Base-by-base conservation (phyloP, 2,113 vertebrate species). In the Hucho hucho region DNA sequence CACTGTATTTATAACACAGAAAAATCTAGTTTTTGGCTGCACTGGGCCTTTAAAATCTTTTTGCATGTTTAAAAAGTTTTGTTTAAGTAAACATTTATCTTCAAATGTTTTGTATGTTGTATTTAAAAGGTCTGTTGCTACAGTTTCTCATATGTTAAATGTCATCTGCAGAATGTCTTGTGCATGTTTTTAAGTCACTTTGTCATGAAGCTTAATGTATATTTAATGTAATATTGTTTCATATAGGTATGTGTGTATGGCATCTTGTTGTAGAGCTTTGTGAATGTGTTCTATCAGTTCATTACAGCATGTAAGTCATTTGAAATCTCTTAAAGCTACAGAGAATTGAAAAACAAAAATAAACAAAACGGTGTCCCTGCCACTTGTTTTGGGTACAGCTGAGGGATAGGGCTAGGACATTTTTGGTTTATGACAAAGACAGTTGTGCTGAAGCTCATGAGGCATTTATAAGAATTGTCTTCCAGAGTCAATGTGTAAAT, bases 31-130 rank as follows among this genome's bases (percentile, higher is more conserved):
- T 43, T 43, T 43, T 43, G 37, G 2, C 37, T 43, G 37, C 9
- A 2, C 37, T 43, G 37, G 37, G 11, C 37, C 37, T 11, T 43
- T 43, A 56, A 56, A 56, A 20, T 83, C 79, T 90, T 85, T 78
- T 76, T 89, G 89, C 91, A 92, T 92, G 88, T 89, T 83, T 84
- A 69, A 88, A 85, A 81, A 75, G 75, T 84, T 83, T 85, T 86
- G 89, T 43, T 43, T 43, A 43, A 43, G 37, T 43, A 12, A 43
- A 56, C 64, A 49, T 26, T 22, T 65, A 84, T 43, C 81, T 76
- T 83, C 75, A 43, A 69, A 70, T 25, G 9, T 18, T 74, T 75
- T 59, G 37, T 43, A 43, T 43, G 81, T 78, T 64, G 22, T 61
- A 79, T 43, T 43, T 59, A 83, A 43, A 43, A 43, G 37, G 9